Conservation (phyloP, 2,797 vertebrate genomes). For the Betta splendens region DNA sequence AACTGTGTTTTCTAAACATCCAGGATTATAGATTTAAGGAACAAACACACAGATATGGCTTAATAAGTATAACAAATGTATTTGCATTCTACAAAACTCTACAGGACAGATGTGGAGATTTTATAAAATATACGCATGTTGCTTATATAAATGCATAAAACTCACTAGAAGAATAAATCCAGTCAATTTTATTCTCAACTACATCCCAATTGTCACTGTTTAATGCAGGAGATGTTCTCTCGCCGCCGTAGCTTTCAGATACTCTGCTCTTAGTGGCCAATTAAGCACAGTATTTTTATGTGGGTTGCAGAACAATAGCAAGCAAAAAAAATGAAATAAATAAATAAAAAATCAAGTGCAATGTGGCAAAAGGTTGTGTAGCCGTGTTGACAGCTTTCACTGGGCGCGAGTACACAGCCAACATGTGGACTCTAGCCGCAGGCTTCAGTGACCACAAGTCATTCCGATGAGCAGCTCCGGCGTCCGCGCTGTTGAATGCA, state of each 20-base stretch:
- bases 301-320: conserved; percentile 20
- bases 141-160: not conserved
- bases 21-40: not conserved
- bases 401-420: conserved; percentile 15
- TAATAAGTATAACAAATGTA: not conserved
- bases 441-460: conserved; percentile 45
- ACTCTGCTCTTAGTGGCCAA: conserved; percentile 18
- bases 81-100: not conserved
- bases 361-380: conserved; percentile 29
- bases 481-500: conserved; percentile 26
- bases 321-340: conserved; percentile 17
- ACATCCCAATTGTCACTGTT: conserved; percentile 14
- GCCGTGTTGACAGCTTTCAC: conserved; percentile 23
- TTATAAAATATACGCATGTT: not conserved
- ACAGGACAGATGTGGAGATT: not conserved
- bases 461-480: conserved; percentile 51
- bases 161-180: not conserved
- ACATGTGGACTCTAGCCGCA: conserved; percentile 36
- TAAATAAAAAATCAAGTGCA: conserved; percentile 15
- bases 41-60: too few relatives aligned
- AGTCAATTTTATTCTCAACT: conserved; percentile 6
- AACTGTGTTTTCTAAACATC: too few relatives aligned
- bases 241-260: conserved; percentile 28
- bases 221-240: conserved; percentile 23
- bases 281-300: conserved; percentile 17